A percentile compares a stretch with the other conserved stretches of the same genome.
Evolutionary conservation across 2,113 vertebrate species (phyloP).

Genomic region (Xiphophorus hellerii): DNA sequence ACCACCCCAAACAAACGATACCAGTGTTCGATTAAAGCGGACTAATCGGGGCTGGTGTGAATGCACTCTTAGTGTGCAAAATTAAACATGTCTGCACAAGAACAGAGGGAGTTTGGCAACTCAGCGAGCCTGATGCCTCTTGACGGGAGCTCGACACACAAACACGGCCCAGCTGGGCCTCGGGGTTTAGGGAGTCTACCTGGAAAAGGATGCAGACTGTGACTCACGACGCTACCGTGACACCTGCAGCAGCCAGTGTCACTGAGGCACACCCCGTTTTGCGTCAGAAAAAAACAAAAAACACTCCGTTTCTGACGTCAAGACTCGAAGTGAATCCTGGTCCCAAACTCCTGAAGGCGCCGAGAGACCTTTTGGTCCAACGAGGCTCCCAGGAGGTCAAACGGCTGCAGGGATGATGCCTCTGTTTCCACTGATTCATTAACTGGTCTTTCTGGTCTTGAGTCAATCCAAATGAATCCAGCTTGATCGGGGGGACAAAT

Average conservation of each 20-base stretch:
- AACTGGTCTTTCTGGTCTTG: constrained; percentile 50
- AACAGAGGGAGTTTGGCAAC: constrained; percentile 44
- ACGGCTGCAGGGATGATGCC: constrained; percentile 12
- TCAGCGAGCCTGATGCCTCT: constrained; percentile 37
- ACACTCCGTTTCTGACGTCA: constrained; percentile 38
- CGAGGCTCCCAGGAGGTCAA: not conserved
- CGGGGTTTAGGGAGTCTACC: constrained; percentile 20
- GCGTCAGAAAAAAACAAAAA: constrained; percentile 13
- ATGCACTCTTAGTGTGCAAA: not conserved
- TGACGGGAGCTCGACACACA: constrained; percentile 5
- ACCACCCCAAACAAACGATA: no score
- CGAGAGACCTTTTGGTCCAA: constrained; percentile 10
- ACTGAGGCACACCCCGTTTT: constrained; percentile 49
- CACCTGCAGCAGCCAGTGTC: constrained; percentile 54
- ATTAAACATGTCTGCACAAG: constrained; percentile 54
- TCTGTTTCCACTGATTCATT: constrained; percentile 55
- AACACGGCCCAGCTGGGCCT: constrained; percentile 17
- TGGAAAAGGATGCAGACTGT: constrained; percentile 54
- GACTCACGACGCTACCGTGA: constrained; percentile 60
- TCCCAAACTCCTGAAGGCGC: constrained; percentile 20
- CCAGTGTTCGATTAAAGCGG: no score
- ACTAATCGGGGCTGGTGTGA: no score
- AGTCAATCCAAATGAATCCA: constrained; percentile 35
- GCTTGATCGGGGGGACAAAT: constrained; percentile 30
- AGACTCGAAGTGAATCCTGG: constrained; percentile 16